Evolutionary conservation across 37 sponge, comb jelly and placozoan genomes (phyloP), one percentile per base, ranked within the genome.

Genomic region (Halichondria panicea): DNA sequence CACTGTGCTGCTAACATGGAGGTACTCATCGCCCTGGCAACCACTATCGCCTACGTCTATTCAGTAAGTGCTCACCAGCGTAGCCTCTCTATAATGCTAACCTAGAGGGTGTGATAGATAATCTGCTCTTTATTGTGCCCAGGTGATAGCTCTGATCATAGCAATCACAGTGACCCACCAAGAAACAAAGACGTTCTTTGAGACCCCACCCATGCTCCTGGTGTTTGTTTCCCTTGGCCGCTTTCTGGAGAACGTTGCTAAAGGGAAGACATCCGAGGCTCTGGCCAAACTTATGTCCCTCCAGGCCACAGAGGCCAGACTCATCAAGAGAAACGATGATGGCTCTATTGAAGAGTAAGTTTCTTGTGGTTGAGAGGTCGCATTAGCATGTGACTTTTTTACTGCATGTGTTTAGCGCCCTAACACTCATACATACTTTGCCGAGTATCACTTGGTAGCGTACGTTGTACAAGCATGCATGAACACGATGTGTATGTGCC

Each of bases 1-100:
- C 93, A 99, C 82, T 44, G 75, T 44, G 41, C 92, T 52, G 93
- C 99, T 32, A 99, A 93, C 69, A 99, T 99, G 99, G 99, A 99
- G 33, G 88, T 99, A 37, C 77, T 99, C n/a, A 96, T 99, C 8
- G 85, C 86, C 27, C 45, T 96, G 79, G 97, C 94, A 33, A 96
- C 97, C 41, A 94, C 83, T 43, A 93, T 96, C 22, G 97, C 97
- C 44, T 96, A 91, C 65, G 61, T 76, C 4, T 96, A 96, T 55
- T 94, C 95, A 8, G 89, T 96, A 53, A 87, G 82, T 76, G n/a
- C n/a, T n/a, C n/a, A n/a, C n/a, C n/a, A n/a, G n/a, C n/a, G n/a
- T n/a, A n/a, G n/a, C n/a, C n/a, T n/a, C n/a, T n/a, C n/a, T n/a
- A n/a, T n/a, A n/a, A n/a, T n/a, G n/a, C n/a, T n/a, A n/a, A n/a